These are phyloP conservation scores for Abrostola triplasia DNA, from an alignment of 2,888 invertebrate species.

Conservation along the genomic window DNA sequence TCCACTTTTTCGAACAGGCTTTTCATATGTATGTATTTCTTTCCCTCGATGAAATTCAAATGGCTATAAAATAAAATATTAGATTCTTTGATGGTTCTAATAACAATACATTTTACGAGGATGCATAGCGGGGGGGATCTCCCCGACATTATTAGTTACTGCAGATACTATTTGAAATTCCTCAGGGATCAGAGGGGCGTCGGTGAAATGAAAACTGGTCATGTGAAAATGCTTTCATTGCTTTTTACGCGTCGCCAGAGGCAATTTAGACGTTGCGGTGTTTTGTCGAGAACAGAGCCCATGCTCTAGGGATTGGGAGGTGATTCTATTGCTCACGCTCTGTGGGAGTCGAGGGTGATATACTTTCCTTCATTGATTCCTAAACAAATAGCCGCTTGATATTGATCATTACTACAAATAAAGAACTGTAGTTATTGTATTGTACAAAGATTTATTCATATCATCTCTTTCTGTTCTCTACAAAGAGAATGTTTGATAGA, in stretches of 20 bases:
- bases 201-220: conserved; percentile 84
- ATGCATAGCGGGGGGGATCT: conserved; percentile 67
- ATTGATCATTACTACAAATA: conserved; percentile 38
- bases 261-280: conserved; percentile 84
- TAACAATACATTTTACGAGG: conserved; percentile 68
- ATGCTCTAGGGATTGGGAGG: conserved; percentile 63
- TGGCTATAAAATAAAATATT: conserved; percentile 61
- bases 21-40: conserved; percentile 33
- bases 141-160: conserved; percentile 80
- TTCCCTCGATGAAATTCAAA: conserved; percentile 55
- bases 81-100: conserved; percentile 60
- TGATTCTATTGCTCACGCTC: conserved; percentile 75
- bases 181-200: conserved; percentile 81
- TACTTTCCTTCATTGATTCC: conserved; percentile 70
- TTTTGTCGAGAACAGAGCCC: conserved; percentile 69
- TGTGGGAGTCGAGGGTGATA: conserved; percentile 67
- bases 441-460: background rate
- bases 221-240: conserved; percentile 87
- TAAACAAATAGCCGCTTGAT: conserved; percentile 57
- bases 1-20: conserved; percentile 19
- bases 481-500: no score
- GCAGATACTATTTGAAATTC: conserved; percentile 85
- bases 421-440: conserved; percentile 1
- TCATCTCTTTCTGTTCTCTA: background rate
- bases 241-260: conserved; percentile 85